Conservation (phyloP, 2,888 invertebrate genomes). For the Cerastis leucographa region DNA sequence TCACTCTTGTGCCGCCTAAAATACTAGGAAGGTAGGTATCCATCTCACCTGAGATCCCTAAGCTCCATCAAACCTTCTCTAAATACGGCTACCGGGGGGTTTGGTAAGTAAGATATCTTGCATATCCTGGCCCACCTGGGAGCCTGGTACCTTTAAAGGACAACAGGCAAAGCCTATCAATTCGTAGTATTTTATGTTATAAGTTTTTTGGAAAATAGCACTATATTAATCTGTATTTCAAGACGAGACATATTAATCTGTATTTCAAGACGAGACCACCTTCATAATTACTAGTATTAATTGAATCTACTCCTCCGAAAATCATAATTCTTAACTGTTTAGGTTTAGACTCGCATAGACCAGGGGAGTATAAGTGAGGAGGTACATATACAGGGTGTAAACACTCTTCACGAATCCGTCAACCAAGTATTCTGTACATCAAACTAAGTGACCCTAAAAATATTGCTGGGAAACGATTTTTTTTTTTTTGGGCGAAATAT, state of each 20-base stretch:
- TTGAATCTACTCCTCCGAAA: not conserved
- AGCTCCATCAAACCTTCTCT: constrained; percentile 10
- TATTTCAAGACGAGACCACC: too few species aligned
- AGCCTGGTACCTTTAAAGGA: constrained; percentile 1
- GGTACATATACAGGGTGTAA: too few species aligned
- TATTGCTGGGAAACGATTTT: too few species aligned
- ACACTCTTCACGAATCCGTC: too few species aligned
- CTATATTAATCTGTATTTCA: not conserved
- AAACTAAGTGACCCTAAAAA: too few species aligned
- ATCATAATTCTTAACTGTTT: too few species aligned
- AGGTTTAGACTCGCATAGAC: not conserved
- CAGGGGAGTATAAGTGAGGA: not conserved
- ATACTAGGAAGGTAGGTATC: too few species aligned
- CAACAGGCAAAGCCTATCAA: not conserved
- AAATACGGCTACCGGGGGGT: not conserved
- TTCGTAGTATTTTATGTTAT: not conserved
- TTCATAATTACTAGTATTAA: not conserved
- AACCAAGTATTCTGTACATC: too few species aligned
- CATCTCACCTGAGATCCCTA: not conserved
- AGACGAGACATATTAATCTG: not conserved
- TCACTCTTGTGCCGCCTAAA: not conserved
- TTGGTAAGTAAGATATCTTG: constrained; percentile 22
- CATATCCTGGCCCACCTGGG: constrained; percentile 1
- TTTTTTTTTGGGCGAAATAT: too few species aligned
- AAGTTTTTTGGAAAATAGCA: not conserved